These are phyloP conservation scores for Gobio gobio DNA, from an alignment of 2,113 vertebrate species.

Conservation along the genomic window DNA sequence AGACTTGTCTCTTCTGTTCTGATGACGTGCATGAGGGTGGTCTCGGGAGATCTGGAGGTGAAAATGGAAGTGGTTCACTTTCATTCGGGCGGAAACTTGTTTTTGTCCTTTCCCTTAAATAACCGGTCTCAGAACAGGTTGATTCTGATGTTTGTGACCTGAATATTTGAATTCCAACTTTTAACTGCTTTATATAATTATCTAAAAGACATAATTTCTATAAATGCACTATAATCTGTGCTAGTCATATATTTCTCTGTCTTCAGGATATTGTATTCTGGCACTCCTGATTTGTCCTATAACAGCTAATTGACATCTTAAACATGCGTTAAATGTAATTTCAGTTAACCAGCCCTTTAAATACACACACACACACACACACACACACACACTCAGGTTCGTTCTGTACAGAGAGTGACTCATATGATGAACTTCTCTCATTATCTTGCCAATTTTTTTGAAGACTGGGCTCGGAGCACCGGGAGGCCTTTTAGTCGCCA, in stretches of 20 bases:
- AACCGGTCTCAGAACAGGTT: neutral
- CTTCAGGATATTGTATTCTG: neutral
- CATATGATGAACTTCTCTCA: slow-evolving; percentile 55
- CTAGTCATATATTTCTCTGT: neutral
- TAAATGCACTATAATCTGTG: slow-evolving; percentile 2
- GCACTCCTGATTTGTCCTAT: neutral
- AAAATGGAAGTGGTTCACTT: slow-evolving; percentile 44
- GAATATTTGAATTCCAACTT: neutral
- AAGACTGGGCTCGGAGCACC: slow-evolving; percentile 52
- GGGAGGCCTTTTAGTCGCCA: slow-evolving; percentile 62
- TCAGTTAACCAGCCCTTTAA: slow-evolving; percentile 27
- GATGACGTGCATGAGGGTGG: slow-evolving; percentile 9
- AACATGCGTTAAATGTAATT: slow-evolving; percentile 17
- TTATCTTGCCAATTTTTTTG: slow-evolving; percentile 54
- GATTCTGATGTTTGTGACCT: neutral
- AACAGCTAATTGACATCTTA: slow-evolving; percentile 1
- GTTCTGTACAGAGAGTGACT: slow-evolving; percentile 51
- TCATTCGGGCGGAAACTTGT: slow-evolving; percentile 6
- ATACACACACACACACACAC: slow-evolving; percentile 8
- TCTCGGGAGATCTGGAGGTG: slow-evolving; percentile 53
- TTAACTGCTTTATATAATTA: neutral
- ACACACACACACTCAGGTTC: neutral
- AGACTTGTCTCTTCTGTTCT: slow-evolving; percentile 16
- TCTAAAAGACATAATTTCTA: neutral
- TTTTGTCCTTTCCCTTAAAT: neutral